Evolutionary conservation across 2,888 invertebrate genomes (phyloP), one percentile per base, ranked within the genome.

Genomic region (Actias luna): DNA sequence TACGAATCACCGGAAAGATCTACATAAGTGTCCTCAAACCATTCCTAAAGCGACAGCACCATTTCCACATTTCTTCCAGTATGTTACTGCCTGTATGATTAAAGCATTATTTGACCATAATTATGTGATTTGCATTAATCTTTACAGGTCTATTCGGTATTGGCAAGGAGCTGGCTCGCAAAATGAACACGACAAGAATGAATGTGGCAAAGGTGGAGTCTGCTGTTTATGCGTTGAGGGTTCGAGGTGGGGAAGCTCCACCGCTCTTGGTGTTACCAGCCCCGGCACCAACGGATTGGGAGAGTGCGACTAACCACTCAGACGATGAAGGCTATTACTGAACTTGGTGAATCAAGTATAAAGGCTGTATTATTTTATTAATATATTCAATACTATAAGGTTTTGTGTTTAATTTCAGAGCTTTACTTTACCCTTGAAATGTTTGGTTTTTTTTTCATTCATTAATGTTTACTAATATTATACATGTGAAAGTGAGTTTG

Each of bases 201-300:
- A 98, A 97, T 80, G 93, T 98, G 52, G 74, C 93, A 1, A 98
- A 98, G 88, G 96, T 97, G 76, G 98, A 98, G 82, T 94, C 94
- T 67, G 96, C 97, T 0, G 96, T 97, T 78, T 98, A 97, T 76
- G 96, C 96, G 12, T 93, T 97, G 25, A 94, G 94, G 70, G 95
- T 97, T 1, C 94, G 97, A 31, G 97, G 97, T 0, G 95, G 96
- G 0, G 98, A 98, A 84, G 94, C 97, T 35, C 96, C 96, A 0
- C 94, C 95, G 65, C 93, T 78, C 0, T 73, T 88, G 36, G 67
- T 86, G 60, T 64, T 84, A 36, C 64, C 77, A 4, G 73, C 77
- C 3, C 77, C 81, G 3, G 80, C 76, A 12, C 80, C 79, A 1
- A 67, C 68, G 39, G 81, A 82, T 1, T 74, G 75, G 68, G 77